Evolutionary conservation across 2,888 invertebrate species (phyloP).

Genomic region (Drymonia ruficornis): DNA sequence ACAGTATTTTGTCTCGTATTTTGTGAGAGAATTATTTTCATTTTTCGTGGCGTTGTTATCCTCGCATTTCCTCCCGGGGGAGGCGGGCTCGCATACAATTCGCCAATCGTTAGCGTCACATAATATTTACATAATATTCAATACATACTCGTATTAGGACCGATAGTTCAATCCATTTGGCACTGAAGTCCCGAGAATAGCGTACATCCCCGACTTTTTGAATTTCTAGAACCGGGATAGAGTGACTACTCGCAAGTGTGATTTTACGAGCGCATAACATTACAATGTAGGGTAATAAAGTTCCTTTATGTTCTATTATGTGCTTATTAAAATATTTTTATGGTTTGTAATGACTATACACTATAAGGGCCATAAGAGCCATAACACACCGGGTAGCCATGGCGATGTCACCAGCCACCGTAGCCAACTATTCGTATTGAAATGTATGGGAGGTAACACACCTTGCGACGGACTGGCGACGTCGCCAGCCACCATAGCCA

Average conservation of each 20-base stretch:
- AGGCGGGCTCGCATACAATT: constrained; percentile 36
- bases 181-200: constrained; percentile 6
- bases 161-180: constrained; percentile 29
- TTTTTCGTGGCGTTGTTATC: constrained; percentile 37
- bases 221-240: background rate
- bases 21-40: constrained; percentile 27
- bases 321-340: constrained; percentile 1
- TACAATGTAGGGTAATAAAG: background rate
- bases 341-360: background rate
- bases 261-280: background rate
- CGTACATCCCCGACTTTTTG: background rate
- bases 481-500: too few species aligned
- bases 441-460: too few species aligned
- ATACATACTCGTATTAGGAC: constrained; percentile 31
- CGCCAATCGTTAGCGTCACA: constrained; percentile 38
- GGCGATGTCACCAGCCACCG: too few species aligned
- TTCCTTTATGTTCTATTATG: background rate
- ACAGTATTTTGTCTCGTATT: background rate
- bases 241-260: background rate
- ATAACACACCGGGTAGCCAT: too few species aligned
- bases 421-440: too few species aligned
- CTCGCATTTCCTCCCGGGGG: constrained; percentile 19
- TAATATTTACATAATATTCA: constrained; percentile 36
- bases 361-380: too few species aligned
- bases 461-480: too few species aligned